Percentiles rank a stretch among this genome's conserved stretches.
phyloP scores from a whole-genome alignment of 1,140 invertebrate genomes.

The Luehdorfia chinensis region DNA sequence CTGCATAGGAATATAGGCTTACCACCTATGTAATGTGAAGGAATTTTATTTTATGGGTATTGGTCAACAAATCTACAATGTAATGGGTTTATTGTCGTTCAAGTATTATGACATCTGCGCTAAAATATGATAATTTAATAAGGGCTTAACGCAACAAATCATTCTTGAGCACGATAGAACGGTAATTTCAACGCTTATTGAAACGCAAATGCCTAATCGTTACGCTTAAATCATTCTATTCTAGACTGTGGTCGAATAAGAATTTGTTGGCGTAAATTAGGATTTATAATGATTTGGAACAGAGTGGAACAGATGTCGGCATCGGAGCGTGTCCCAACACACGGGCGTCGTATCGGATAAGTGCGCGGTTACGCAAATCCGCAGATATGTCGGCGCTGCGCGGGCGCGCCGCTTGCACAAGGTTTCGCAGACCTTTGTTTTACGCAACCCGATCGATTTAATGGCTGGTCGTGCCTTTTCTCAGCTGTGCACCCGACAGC shows the following conservation, averaged over 20 bases:
- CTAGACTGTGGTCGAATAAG: neutral
- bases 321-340: slow-evolving; percentile 68
- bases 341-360: slow-evolving; percentile 69
- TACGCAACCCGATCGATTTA: slow-evolving; percentile 74
- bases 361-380: slow-evolving; percentile 74
- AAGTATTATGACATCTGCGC: no score
- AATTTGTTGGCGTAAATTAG: slow-evolving; percentile 7
- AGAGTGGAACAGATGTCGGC: slow-evolving; percentile 35
- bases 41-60: no score
- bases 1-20: no score
- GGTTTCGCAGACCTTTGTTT: slow-evolving; percentile 76
- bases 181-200: slow-evolving; percentile 7
- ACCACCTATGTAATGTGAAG: no score
- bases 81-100: no score
- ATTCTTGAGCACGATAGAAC: neutral
- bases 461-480: slow-evolving; percentile 68
- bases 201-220: slow-evolving; percentile 1
- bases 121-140: slow-evolving; percentile 2
- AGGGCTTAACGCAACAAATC: neutral
- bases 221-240: neutral
- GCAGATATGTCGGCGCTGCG: slow-evolving; percentile 71
- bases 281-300: slow-evolving; percentile 10
- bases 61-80: no score
- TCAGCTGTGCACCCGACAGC: slow-evolving; percentile 49
- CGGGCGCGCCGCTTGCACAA: slow-evolving; percentile 73